Conservation (phyloP, 2,797 vertebrate genomes). For the Chaenodraco wilsoni region DNA sequence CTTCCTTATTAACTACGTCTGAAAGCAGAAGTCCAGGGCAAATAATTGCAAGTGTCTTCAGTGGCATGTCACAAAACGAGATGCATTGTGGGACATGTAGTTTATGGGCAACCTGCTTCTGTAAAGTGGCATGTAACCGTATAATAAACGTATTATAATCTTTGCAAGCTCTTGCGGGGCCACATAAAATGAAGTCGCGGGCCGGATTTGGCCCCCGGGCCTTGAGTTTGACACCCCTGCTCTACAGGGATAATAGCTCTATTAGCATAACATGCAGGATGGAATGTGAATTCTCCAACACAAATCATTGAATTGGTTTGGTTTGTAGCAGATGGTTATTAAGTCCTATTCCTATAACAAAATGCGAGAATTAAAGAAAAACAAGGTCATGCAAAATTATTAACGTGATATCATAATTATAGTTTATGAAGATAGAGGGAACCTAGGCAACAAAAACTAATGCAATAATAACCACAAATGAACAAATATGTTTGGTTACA, state of each 20-base stretch:
- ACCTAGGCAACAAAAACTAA: background rate
- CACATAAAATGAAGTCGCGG: too few species aligned
- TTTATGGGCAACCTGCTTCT: too few species aligned
- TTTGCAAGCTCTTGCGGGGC: too few species aligned
- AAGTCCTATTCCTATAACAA: background rate
- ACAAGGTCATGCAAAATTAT: background rate
- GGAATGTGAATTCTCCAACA: background rate
- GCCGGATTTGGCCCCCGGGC: too few species aligned
- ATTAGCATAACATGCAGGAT: background rate
- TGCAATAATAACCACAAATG: background rate
- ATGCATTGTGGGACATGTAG: too few species aligned
- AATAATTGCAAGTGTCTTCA: too few species aligned
- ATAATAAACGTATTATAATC: too few species aligned
- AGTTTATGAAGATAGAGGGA: background rate
- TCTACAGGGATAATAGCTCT: slow-evolving; percentile 12
- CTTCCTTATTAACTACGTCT: too few species aligned
- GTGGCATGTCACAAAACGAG: too few species aligned
- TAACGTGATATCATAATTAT: background rate
- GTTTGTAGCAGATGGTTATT: background rate
- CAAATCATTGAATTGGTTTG: background rate
- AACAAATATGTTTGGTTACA: background rate
- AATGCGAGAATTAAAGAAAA: background rate
- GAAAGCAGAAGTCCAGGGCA: too few species aligned
- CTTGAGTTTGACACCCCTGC: background rate
- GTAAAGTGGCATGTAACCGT: too few species aligned